Conservation (phyloP, 1,140 invertebrate species). For the Diorhabda carinulata region DNA sequence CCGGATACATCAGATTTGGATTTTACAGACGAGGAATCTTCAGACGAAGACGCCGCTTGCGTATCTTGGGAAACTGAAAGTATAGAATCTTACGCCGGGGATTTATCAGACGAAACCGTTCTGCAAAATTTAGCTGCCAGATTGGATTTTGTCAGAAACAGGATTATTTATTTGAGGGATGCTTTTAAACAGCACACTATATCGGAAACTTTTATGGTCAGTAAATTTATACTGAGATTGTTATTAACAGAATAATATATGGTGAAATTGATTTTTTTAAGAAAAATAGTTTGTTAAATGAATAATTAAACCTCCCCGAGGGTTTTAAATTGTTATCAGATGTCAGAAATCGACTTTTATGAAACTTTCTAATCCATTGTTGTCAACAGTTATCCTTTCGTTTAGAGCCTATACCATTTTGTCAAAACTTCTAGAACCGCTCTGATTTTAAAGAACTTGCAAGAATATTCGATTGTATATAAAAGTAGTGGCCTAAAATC, state of each 20-base stretch:
- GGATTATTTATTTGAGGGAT: constrained; percentile 43
- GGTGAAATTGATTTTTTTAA: neutral
- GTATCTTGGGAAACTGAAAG: constrained; percentile 82
- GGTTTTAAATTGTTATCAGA: neutral
- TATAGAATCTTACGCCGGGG: constrained; percentile 51
- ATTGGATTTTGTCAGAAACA: constrained; percentile 43
- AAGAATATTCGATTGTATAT: too few species aligned
- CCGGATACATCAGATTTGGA: constrained; percentile 48
- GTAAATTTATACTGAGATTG: constrained; percentile 15
- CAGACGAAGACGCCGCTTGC: constrained; percentile 48
- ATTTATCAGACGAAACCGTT: constrained; percentile 40
- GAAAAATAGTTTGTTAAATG: too few species aligned
- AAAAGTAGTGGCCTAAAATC: too few species aligned
- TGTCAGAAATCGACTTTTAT: too few species aligned
- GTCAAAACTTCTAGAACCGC: too few species aligned
- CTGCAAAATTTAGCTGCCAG: constrained; percentile 43
- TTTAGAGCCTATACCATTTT: too few species aligned
- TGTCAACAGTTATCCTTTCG: neutral
- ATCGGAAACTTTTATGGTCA: constrained; percentile 41
- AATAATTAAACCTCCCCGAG: too few species aligned
- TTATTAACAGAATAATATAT: neutral
- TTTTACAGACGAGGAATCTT: constrained; percentile 63
- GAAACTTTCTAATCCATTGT: too few species aligned
- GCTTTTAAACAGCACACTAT: constrained; percentile 37
- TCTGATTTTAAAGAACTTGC: too few species aligned